A percentile compares a stretch with the other conserved stretches of the same genome.
Conservation (phyloP, 2,113 vertebrate species). For the Mungos mungo region DNA sequence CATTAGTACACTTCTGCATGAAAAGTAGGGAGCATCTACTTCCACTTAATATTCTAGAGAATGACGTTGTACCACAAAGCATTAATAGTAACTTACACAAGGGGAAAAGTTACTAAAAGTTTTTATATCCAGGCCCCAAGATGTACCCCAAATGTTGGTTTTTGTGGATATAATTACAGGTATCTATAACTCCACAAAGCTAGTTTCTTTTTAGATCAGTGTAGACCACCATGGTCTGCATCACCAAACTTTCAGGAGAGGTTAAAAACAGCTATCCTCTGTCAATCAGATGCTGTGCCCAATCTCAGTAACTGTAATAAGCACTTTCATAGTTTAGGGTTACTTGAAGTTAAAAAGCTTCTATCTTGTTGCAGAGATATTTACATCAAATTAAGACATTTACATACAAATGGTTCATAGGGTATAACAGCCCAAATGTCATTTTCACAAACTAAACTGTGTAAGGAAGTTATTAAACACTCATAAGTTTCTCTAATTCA, state of each 20-base stretch:
- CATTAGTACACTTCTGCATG: conserved; percentile 81
- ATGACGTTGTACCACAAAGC: conserved; percentile 45
- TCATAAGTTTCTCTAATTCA: conserved; percentile 74
- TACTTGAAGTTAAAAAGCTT: conserved; percentile 41
- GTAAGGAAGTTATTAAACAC: conserved; percentile 78
- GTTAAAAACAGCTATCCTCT: conserved; percentile 9
- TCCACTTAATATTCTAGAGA: conserved; percentile 41
- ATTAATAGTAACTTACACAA: conserved; percentile 28
- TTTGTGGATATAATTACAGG: conserved; percentile 32
- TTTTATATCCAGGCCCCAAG: conserved; percentile 60
- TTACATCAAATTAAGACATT: conserved; percentile 82
- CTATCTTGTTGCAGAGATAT: conserved; percentile 77
- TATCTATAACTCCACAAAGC: conserved; percentile 30
- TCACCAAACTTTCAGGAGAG: conserved; percentile 39
- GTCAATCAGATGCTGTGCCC: background rate
- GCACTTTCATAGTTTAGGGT: conserved; percentile 1
- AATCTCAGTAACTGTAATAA: background rate
- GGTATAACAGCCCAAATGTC: conserved; percentile 67
- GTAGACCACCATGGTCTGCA: background rate
- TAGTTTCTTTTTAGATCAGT: conserved; percentile 32
- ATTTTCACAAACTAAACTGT: conserved; percentile 61
- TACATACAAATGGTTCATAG: conserved; percentile 82
- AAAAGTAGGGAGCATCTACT: conserved; percentile 60
- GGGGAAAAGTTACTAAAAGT: conserved; percentile 30
- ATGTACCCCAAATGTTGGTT: conserved; percentile 28